Evolutionary conservation across 2,113 vertebrate species (phyloP).

Genomic region (Montifringilla adamsi): DNA sequence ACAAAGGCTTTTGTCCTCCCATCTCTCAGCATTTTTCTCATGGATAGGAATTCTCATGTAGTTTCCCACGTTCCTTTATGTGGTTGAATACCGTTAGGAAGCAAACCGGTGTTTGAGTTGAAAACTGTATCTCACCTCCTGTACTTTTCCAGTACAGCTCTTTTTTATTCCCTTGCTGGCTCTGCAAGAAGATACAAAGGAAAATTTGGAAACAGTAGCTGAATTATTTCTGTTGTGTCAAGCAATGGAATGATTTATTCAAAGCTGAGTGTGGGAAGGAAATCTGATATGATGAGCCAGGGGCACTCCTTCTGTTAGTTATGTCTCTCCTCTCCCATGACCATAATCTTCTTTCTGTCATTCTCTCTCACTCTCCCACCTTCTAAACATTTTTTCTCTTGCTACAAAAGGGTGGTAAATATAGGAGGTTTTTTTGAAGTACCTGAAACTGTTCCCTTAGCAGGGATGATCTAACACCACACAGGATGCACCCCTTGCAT

Average conservation of each 20-base stretch:
- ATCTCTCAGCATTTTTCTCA: not conserved
- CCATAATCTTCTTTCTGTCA: not conserved
- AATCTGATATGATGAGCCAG: not conserved
- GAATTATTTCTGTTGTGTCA: not conserved
- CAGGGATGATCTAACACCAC: not conserved
- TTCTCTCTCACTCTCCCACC: not conserved
- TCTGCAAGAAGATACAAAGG: not conserved
- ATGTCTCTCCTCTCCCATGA: not conserved
- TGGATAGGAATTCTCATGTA: not conserved
- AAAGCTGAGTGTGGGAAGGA: not conserved
- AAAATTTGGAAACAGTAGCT: not conserved
- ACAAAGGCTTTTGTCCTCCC: not conserved
- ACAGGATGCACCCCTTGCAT: accelerated
- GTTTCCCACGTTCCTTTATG: not conserved
- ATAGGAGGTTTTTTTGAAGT: not conserved
- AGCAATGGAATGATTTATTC: not conserved
- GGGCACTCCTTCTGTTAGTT: not conserved
- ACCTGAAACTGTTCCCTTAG: not conserved
- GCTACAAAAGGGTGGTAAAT: not conserved
- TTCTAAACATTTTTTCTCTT: not conserved
- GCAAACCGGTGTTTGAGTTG: accelerated
- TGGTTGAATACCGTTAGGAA: accelerated
- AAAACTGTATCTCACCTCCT: not conserved
- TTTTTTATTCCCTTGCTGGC: not conserved
- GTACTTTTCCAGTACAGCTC: not conserved